phyloP scores from a whole-genome alignment of 2,888 invertebrate genomes.

The Latrodectus elegans region DNA sequence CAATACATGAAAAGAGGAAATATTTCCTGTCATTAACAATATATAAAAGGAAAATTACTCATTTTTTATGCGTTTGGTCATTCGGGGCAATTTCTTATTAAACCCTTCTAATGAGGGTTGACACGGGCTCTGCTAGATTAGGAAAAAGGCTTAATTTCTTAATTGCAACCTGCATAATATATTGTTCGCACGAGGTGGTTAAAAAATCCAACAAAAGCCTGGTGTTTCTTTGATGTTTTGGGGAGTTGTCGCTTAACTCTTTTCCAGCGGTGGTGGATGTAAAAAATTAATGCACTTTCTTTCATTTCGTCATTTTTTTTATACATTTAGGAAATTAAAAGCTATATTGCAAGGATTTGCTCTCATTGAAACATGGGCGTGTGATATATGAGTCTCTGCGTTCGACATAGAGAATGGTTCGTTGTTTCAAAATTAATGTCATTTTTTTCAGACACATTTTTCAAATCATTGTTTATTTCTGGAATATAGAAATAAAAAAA shows the following conservation, averaged over 20 bases:
- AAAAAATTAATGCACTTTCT: background rate
- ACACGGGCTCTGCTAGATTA: slow-evolving; percentile 22
- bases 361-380: slow-evolving; percentile 20
- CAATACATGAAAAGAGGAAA: slow-evolving; percentile 28
- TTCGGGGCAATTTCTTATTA: slow-evolving; percentile 44
- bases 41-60: slow-evolving; percentile 57
- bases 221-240: slow-evolving; percentile 46
- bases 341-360: slow-evolving; percentile 34
- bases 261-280: background rate
- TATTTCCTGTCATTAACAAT: slow-evolving; percentile 56
- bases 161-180: slow-evolving; percentile 54
- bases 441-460: no score
- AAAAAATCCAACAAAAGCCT: slow-evolving; percentile 4
- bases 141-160: slow-evolving; percentile 52
- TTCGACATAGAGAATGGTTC: no score
- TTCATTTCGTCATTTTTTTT: background rate
- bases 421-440: no score
- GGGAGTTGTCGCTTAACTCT: slow-evolving; percentile 43
- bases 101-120: slow-evolving; percentile 40
- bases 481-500: no score
- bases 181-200: slow-evolving; percentile 11
- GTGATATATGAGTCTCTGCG: slow-evolving; percentile 23
- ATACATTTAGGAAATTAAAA: slow-evolving; percentile 18
- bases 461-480: no score
- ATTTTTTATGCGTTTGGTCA: background rate